Base-by-base conservation (phyloP, 1,140 invertebrate genomes). In the Tribolium castaneum region DNA sequence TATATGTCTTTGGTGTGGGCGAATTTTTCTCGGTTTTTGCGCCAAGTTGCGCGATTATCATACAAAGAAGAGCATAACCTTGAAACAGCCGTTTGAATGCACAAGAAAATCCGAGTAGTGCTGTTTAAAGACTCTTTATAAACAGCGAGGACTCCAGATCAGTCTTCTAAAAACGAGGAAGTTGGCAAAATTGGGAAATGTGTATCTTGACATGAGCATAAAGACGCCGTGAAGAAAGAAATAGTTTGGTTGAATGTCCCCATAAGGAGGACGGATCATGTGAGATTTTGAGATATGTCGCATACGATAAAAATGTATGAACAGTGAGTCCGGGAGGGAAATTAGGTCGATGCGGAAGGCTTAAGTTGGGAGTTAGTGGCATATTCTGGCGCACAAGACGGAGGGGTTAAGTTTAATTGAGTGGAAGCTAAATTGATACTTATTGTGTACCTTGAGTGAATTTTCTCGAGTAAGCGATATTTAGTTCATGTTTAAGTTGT, bases 401-500 rank as follows among this genome's bases (percentile, higher is more conserved):
- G 30, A 39, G 59, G 54, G 59, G 59, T 66, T 66, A 66, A 35
- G 59, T 66, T 66, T 66, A 66, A 66, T 66, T 66, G 59, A 66
- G 59, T 66, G 34, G 59, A 66, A 66, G 59, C 59, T 66, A 66
- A 66, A 66, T 66, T 66, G 59, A 66, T 66, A 66, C 59, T 66
- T 66, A 66, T 66, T 66, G 59, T 66, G 59, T 66, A 66, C 59
- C 59, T 66, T 66, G 59, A 35, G 59, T 35, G 59, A 34, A 66
- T 66, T 66, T 66, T 66, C 59, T 66, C 59, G 14, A 62, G 56
- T 30, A 66, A 34, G 59, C 59, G 59, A 66, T 66, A 66, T 66
- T 66, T 66, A 66, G 59, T 66, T 66, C 59, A 66, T 66, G 59
- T 66, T 66, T 66, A 66, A 66, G 59, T 66, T 66, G 59, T 66